These are phyloP conservation scores for Eulemur albifrons DNA, from an alignment of 2,797 vertebrate genomes.

Conservation along the genomic window DNA sequence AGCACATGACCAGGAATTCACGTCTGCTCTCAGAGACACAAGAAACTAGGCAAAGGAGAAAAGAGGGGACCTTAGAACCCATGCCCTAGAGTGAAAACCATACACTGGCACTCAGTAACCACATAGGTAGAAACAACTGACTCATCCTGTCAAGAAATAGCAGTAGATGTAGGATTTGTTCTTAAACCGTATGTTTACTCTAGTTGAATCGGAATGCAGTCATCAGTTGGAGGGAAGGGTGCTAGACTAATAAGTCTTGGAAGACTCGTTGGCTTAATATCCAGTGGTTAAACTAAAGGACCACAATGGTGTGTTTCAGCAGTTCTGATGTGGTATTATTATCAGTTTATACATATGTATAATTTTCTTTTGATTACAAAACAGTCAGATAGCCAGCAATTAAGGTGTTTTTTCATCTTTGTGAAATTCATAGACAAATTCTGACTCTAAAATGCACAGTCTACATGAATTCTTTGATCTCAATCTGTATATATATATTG, in stretches of 20 bases:
- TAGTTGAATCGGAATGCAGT: slow-evolving; percentile 60
- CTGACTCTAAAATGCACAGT: slow-evolving; percentile 85
- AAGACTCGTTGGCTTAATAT: slow-evolving; percentile 21
- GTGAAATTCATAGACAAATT: slow-evolving; percentile 84
- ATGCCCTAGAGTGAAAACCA: slow-evolving; percentile 13
- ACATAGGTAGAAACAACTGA: slow-evolving; percentile 54
- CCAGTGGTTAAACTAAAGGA: slow-evolving; percentile 70
- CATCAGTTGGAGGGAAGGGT: background rate
- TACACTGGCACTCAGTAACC: slow-evolving; percentile 52
- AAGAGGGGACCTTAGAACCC: slow-evolving; percentile 41
- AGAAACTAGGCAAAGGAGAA: slow-evolving; percentile 31
- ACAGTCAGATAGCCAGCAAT: slow-evolving; percentile 87
- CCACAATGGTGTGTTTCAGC: slow-evolving; percentile 69
- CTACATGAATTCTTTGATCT: slow-evolving; percentile 86
- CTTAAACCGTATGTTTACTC: slow-evolving; percentile 57
- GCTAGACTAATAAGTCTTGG: slow-evolving; percentile 52
- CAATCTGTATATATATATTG: slow-evolving; percentile 91
- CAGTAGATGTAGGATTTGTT: slow-evolving; percentile 45
- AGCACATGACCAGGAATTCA: background rate
- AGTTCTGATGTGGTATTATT: slow-evolving; percentile 59
- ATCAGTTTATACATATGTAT: slow-evolving; percentile 74
- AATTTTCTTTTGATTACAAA: slow-evolving; percentile 77
- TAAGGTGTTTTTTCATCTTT: slow-evolving; percentile 89
- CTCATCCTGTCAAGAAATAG: slow-evolving; percentile 55
- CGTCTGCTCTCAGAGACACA: background rate